Percentiles rank a stretch among this genome's conserved stretches.
phyloP scores from a whole-genome alignment of 2,888 invertebrate species.

The Eugnorisma glareosa region DNA sequence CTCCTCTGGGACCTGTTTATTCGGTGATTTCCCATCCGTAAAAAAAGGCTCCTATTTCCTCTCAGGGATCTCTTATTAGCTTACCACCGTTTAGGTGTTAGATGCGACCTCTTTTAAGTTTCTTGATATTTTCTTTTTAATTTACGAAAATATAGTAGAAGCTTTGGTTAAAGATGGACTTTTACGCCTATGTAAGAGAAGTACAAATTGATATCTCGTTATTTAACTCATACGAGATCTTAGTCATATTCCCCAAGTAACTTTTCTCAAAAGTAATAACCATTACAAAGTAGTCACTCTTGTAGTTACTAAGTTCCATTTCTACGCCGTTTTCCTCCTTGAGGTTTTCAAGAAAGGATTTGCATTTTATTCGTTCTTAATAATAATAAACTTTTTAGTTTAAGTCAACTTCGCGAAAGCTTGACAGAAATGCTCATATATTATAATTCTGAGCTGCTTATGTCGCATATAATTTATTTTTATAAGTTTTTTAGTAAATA shows the following conservation, averaged over 20 bases:
- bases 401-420: neutral
- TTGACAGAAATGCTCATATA: neutral
- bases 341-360: slow-evolving; percentile 24
- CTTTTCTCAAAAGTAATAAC: slow-evolving; percentile 21
- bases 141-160: too few species aligned
- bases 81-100: too few species aligned
- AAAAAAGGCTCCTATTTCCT: too few species aligned
- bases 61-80: too few species aligned
- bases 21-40: too few species aligned
- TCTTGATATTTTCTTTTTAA: too few species aligned
- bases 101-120: too few species aligned
- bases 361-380: neutral
- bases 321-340: slow-evolving; percentile 25
- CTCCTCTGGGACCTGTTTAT: too few species aligned
- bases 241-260: neutral
- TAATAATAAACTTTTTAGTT: slow-evolving; percentile 9
- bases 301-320: neutral
- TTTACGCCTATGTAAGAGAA: too few species aligned
- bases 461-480: neutral
- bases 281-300: slow-evolving; percentile 1
- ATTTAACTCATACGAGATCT: neutral
- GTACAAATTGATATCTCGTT: neutral
- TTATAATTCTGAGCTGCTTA: neutral
- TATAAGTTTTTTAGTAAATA: neutral
- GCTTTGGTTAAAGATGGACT: too few species aligned